These are phyloP conservation scores for Climacteris rufus DNA, from an alignment of 2,113 vertebrate species.

Conservation along the genomic window DNA sequence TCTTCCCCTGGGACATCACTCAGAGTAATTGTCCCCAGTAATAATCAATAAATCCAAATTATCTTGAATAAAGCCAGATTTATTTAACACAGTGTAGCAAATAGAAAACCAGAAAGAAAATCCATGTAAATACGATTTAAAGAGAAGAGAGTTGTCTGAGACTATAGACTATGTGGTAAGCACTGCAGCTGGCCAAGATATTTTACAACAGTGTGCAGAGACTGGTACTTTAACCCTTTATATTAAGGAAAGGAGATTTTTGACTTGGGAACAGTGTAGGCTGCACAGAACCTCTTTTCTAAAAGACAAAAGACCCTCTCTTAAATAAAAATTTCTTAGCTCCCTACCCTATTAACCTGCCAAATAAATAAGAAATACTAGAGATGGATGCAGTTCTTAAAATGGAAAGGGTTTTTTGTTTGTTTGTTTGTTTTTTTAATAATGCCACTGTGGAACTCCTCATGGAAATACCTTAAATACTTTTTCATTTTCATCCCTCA, in stretches of 20 bases:
- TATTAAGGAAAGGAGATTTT: not conserved
- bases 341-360: not conserved
- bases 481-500: not conserved
- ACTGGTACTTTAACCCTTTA: not conserved
- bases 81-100: conserved; percentile 66
- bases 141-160: conserved; percentile 31
- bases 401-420: not conserved
- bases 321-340: not conserved
- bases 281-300: not conserved
- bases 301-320: not conserved
- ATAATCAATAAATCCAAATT: conserved; percentile 68
- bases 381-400: not conserved
- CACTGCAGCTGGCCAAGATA: not conserved
- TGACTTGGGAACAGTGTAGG: not conserved
- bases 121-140: conserved; percentile 64
- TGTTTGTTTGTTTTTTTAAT: not conserved
- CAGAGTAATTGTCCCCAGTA: conserved; percentile 58
- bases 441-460: not conserved
- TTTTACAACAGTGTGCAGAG: not conserved
- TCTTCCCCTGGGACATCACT: conserved; percentile 37
- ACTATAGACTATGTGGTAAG: not conserved
- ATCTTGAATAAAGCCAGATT: conserved; percentile 67
- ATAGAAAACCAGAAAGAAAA: conserved; percentile 65
- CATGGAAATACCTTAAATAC: not conserved
- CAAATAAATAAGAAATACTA: not conserved